Evolutionary conservation across 2,888 invertebrate species (phyloP).

Genomic region (Aradus depressus): DNA sequence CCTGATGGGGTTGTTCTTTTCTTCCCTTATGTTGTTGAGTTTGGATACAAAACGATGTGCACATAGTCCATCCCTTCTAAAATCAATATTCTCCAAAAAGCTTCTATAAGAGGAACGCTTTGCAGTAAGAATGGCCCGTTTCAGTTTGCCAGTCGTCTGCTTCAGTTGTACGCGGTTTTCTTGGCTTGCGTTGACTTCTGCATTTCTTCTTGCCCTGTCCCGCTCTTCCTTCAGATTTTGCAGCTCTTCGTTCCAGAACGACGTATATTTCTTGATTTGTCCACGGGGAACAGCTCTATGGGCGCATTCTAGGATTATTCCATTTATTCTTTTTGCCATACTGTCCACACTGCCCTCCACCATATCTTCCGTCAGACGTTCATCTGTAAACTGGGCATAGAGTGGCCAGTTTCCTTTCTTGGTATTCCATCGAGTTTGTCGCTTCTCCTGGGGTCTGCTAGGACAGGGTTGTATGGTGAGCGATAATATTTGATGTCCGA

Average conservation of each 20-base stretch:
- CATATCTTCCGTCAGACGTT: background rate
- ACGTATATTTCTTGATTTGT: slow-evolving; percentile 3
- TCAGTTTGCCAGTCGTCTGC: slow-evolving; percentile 4
- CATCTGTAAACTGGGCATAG: background rate
- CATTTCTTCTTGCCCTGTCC: slow-evolving; percentile 7
- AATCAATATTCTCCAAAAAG: too few species aligned
- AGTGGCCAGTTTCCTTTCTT: slow-evolving; percentile 5
- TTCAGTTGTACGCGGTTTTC: background rate
- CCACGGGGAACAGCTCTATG: slow-evolving; percentile 7
- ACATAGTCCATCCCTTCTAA: too few species aligned
- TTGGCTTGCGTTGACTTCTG: background rate
- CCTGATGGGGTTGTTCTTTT: too few species aligned
- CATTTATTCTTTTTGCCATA: background rate
- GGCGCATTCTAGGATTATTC: slow-evolving; percentile 4
- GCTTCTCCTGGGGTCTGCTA: background rate
- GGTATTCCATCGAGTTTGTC: slow-evolving; percentile 1
- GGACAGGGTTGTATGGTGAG: background rate
- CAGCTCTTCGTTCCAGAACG: slow-evolving; percentile 14
- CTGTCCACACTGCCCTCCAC: background rate
- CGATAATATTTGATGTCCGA: slow-evolving; percentile 1
- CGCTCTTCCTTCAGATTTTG: slow-evolving; percentile 7
- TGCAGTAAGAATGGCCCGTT: too few species aligned
- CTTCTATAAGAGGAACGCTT: too few species aligned
- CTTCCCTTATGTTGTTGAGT: too few species aligned
- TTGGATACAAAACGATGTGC: too few species aligned